phyloP scores from a whole-genome alignment of 2,888 invertebrate genomes.

The Spodoptera picta region DNA sequence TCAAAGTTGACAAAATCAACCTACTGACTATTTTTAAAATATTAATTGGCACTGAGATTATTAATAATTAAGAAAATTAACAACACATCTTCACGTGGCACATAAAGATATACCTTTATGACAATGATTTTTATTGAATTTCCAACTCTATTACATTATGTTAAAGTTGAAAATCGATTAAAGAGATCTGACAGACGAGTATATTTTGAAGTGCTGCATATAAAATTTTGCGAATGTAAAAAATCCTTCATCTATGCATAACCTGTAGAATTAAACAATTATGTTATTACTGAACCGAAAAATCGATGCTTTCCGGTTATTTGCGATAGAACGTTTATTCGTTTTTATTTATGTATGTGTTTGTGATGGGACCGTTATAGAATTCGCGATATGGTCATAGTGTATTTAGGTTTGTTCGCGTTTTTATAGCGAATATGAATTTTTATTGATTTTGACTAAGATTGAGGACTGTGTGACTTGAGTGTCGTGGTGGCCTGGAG shows the following conservation, averaged over 20 bases:
- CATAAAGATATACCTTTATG: too few relatives aligned
- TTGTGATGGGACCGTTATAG: slow-evolving; percentile 36
- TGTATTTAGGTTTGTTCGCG: slow-evolving; percentile 12
- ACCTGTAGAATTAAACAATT: slow-evolving; percentile 32
- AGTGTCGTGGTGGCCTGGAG: too few relatives aligned
- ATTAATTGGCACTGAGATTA: slow-evolving; percentile 6
- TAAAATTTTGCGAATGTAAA: not conserved
- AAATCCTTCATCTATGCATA: slow-evolving; percentile 30
- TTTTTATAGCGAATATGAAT: not conserved
- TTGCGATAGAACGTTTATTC: slow-evolving; percentile 12
- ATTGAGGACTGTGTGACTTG: too few relatives aligned
- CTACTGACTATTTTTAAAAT: not conserved
- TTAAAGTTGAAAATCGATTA: too few relatives aligned
- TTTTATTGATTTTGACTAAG: not conserved
- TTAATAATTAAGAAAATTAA: not conserved
- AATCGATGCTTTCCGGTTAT: slow-evolving; percentile 45
- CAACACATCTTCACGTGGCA: too few relatives aligned
- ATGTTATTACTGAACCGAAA: slow-evolving; percentile 46
- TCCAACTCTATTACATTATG: too few relatives aligned
- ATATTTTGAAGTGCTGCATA: too few relatives aligned
- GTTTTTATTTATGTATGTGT: slow-evolving; percentile 8
- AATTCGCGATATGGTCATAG: slow-evolving; percentile 20
- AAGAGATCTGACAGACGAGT: too few relatives aligned
- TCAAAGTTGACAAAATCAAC: slow-evolving; percentile 30
- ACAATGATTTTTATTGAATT: too few relatives aligned